These are phyloP conservation scores for Chlorops oryzae DNA, from an alignment of 1,140 invertebrate species.

Conservation along the genomic window DNA sequence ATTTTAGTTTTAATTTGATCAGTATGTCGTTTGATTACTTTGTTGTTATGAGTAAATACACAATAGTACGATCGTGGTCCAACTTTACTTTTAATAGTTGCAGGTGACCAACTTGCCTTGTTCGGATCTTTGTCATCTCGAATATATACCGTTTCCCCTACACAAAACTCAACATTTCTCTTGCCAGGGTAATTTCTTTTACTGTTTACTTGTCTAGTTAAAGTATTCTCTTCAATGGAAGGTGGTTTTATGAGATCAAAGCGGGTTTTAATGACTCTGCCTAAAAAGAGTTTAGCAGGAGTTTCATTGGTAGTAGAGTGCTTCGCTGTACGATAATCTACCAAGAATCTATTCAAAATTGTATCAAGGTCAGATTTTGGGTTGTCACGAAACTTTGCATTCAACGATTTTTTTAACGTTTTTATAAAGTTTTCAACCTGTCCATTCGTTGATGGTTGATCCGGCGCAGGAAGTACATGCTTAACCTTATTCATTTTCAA, in stretches of 20 bases:
- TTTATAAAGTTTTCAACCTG: too few relatives aligned
- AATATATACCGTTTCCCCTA: constrained; percentile 4
- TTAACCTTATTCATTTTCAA: too few relatives aligned
- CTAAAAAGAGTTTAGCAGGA: not conserved
- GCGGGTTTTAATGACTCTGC: constrained; percentile 1
- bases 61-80: constrained; percentile 9
- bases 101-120: constrained; percentile 11
- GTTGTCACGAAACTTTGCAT: not conserved
- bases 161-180: constrained; percentile 1
- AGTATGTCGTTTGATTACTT: constrained; percentile 6
- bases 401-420: too few relatives aligned
- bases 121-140: constrained; percentile 11
- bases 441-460: constrained; percentile 5
- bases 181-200: not conserved
- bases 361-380: not conserved
- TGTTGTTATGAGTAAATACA: constrained; percentile 5
- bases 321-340: constrained; percentile 1
- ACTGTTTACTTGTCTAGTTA: not conserved
- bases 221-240: not conserved
- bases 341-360: not conserved
- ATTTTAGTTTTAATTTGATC: constrained; percentile 11
- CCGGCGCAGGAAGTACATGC: not conserved
- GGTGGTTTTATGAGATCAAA: too few relatives aligned
- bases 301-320: constrained; percentile 3
- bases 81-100: constrained; percentile 1